phyloP scores from a whole-genome alignment of 2,888 invertebrate genomes.

The Melangyna quadrimaculata region DNA sequence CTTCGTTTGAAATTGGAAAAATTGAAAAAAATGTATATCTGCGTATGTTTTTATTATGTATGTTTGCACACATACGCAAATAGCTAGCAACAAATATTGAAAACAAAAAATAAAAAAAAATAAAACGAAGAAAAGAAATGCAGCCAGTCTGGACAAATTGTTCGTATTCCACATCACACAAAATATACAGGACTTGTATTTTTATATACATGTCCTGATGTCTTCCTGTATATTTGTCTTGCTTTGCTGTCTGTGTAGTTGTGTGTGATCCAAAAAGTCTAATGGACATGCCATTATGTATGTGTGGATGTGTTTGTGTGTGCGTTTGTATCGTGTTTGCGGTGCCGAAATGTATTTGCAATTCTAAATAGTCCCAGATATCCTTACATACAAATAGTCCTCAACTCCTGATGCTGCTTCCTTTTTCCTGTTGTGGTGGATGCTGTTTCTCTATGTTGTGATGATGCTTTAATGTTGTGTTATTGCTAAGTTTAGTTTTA shows the following conservation, averaged over 20 bases:
- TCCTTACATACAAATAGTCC: slow-evolving; percentile 5
- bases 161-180: slow-evolving; percentile 24
- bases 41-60: not conserved
- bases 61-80: slow-evolving; percentile 17
- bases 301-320: slow-evolving; percentile 26
- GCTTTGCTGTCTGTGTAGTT: not conserved
- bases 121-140: not conserved
- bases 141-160: slow-evolving; percentile 30
- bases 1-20: slow-evolving; percentile 9
- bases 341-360: slow-evolving; percentile 63
- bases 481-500: slow-evolving; percentile 65
- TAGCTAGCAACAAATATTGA: slow-evolving; percentile 24
- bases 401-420: not conserved
- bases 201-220: slow-evolving; percentile 19
- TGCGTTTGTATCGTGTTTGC: slow-evolving; percentile 34
- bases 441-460: slow-evolving; percentile 26
- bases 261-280: slow-evolving; percentile 32
- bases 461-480: slow-evolving; percentile 43
- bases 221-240: slow-evolving; percentile 31
- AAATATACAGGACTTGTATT: not conserved
- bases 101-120: not conserved
- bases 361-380: slow-evolving; percentile 64
- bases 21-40: not conserved
- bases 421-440: not conserved
- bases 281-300: slow-evolving; percentile 49